A percentile compares a stretch with the other conserved stretches of the same genome.
These are phyloP conservation scores for Porites rus DNA, from an alignment of 92 coral and sea anemone genomes.

Conservation along the genomic window DNA sequence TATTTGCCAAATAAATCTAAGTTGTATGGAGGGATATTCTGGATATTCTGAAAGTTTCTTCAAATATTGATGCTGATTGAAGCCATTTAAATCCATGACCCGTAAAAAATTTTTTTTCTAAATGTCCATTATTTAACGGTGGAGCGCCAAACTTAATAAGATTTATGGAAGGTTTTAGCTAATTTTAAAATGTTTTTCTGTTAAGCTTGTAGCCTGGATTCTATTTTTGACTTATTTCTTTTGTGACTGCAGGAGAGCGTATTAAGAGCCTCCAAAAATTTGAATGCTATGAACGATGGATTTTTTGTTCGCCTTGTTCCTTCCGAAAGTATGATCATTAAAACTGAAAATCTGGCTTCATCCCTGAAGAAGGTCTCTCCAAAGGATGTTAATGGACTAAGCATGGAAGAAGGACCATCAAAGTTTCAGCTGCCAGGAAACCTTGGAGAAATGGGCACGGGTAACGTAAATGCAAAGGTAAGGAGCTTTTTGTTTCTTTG, in stretches of 20 bases:
- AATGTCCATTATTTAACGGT: too few species aligned
- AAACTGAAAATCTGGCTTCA: neutral
- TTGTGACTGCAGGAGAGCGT: neutral
- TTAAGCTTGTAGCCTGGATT: too few species aligned
- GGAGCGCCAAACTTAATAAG: too few species aligned
- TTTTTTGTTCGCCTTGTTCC: slow-evolving; percentile 20
- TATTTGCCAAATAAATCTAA: too few species aligned
- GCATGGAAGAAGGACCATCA: slow-evolving; percentile 1
- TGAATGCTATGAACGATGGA: slow-evolving; percentile 8
- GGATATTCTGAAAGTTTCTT: too few species aligned
- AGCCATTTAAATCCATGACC: too few species aligned
- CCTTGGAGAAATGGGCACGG: neutral
- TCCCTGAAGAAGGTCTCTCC: slow-evolving; percentile 1
- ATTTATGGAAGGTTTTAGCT: too few species aligned
- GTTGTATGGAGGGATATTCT: too few species aligned
- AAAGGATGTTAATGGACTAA: neutral
- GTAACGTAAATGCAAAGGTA: slow-evolving; percentile 5
- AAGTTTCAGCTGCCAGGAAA: neutral
- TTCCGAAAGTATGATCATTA: slow-evolving; percentile 3
- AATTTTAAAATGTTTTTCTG: too few species aligned
- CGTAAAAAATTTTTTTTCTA: too few species aligned
- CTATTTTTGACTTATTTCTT: neutral
- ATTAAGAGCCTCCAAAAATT: neutral
- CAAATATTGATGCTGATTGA: too few species aligned
- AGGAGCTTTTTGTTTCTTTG: neutral